Evolutionary conservation across 2,113 vertebrate species (phyloP), one percentile per base, ranked within the genome.

Genomic region (Micromys minutus): DNA sequence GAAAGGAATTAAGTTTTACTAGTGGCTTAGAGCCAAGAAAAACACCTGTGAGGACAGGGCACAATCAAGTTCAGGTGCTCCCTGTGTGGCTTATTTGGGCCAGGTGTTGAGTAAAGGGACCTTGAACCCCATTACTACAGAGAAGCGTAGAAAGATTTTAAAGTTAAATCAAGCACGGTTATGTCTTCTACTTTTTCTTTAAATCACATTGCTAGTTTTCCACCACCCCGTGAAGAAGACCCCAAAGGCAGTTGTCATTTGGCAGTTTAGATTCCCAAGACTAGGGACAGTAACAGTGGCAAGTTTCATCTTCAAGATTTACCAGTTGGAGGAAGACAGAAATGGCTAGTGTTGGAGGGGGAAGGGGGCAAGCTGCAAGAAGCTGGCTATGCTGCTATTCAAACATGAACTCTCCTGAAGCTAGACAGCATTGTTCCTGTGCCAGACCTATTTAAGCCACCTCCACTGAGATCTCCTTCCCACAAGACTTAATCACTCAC

Each of bases 101-200:
- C 94, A 96, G 90, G 87, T 96, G 95, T 88, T 94, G 74, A 96
- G 24, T 80, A 96, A 96, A 95, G 79, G 16, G 74, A 71, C 63
- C n/a, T 88, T 69, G 61, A 89, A 92, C 7, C 3, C 4, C 89
- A 93, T 86, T 1, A 4, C 45, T 76, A 87, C 26, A 81, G 67
- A 42, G 31, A 94, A 87, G 89, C 17, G 45, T 21, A 31, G 45
- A 57, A 47, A 11, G 6, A 15, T 85, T 96, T 87, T 59, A 71
- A 87, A 86, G 67, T 6, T 36, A 71, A 87, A 61, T 67, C 63
- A 61, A n/a, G 21, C 50, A 59, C 9, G 31, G 26, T 0, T 10
- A 50, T 16, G 12, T 19, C 13, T 69, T 72, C 36, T 10, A 13
- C 31, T 29, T 47, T 72, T 21, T 80, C 59, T 29, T 84, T 84